Conservation (phyloP, 2,797 vertebrate genomes). For the Scolopax bukidnonensis region DNA sequence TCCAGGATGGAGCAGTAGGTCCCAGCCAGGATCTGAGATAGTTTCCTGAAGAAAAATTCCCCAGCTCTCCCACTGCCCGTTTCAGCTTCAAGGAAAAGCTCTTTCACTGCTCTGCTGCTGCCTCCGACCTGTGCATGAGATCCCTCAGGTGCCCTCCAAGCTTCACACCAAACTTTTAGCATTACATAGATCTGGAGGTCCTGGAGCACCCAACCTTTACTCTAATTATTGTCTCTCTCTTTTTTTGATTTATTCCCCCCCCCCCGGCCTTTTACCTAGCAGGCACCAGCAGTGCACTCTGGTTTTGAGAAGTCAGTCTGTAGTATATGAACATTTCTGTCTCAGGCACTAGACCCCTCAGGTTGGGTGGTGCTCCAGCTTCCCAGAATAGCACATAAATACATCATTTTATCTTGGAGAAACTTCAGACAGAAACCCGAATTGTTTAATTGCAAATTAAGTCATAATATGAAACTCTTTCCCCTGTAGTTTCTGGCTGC, state of each 20-base stretch:
- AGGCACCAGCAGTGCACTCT: neutral
- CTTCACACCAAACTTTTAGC: neutral
- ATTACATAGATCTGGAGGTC: neutral
- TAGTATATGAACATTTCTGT: neutral
- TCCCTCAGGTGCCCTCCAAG: neutral
- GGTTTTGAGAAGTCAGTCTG: neutral
- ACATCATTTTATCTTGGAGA: neutral
- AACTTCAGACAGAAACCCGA: slow-evolving; percentile 26
- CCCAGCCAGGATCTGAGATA: neutral
- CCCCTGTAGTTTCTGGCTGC: neutral
- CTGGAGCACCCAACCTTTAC: neutral
- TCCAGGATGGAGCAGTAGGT: neutral
- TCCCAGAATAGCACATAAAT: neutral
- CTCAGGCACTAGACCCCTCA: neutral
- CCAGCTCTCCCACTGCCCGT: neutral
- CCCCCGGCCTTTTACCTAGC: neutral
- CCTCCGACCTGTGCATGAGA: neutral
- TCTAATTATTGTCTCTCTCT: neutral
- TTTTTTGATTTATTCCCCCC: too few relatives aligned
- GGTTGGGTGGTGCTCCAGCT: neutral
- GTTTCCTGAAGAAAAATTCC: neutral
- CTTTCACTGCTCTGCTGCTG: rapidly evolving
- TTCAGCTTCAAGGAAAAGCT: neutral
- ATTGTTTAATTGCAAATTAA: slow-evolving; percentile 61
- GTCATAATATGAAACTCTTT: slow-evolving; percentile 6